phyloP scores from a whole-genome alignment of 2,888 invertebrate species.

The Cantharis flavilabris region DNA sequence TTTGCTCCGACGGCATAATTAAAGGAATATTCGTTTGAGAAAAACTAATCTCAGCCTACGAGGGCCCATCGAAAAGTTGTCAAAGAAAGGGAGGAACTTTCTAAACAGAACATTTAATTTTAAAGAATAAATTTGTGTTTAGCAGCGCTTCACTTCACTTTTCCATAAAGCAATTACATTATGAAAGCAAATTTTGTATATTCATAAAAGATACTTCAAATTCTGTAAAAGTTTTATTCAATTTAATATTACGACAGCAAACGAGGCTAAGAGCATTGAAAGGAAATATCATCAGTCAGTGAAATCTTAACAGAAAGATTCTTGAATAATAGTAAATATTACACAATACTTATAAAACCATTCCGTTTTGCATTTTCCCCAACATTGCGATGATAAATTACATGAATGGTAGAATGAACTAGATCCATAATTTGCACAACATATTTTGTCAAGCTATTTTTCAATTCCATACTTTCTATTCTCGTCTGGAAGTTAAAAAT shows the following conservation, averaged over 20 bases:
- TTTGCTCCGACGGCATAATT: background rate
- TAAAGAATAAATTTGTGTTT: background rate
- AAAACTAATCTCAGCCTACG: background rate
- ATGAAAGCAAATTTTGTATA: background rate
- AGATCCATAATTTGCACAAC: background rate
- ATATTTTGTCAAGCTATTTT: background rate
- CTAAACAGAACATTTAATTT: background rate
- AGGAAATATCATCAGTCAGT: background rate
- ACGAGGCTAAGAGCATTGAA: background rate
- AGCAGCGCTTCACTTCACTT: background rate
- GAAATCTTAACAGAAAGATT: conserved; percentile 2
- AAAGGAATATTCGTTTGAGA: background rate
- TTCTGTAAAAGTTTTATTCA: background rate
- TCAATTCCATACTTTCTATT: background rate
- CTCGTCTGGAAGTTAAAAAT: background rate
- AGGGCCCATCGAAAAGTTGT: background rate
- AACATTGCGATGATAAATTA: background rate
- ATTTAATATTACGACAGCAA: background rate
- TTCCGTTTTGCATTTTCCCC: background rate
- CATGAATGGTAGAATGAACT: background rate
- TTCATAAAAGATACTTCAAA: background rate
- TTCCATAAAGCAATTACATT: background rate
- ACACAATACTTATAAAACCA: conserved; percentile 9
- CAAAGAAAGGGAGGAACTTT: background rate
- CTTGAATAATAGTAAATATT: conserved; percentile 9